Conservation (phyloP, 2,113 vertebrate species). For the Vicugna pacos region DNA sequence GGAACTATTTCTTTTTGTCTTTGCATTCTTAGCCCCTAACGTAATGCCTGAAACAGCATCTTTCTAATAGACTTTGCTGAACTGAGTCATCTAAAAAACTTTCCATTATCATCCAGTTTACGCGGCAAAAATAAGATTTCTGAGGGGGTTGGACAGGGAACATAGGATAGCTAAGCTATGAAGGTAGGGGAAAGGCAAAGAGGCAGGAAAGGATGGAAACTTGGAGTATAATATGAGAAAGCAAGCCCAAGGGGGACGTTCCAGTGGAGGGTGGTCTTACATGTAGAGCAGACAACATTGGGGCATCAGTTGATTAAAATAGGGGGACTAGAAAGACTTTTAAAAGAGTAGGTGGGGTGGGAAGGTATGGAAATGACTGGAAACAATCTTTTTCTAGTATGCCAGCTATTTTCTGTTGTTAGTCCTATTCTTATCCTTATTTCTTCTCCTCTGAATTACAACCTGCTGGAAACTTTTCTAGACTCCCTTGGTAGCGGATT, state of each 20-base stretch:
- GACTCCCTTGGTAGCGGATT: not conserved
- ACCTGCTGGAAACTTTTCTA: not conserved
- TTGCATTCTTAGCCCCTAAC: slow-evolving; percentile 22
- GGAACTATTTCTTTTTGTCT: slow-evolving; percentile 46
- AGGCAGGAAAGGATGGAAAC: not conserved
- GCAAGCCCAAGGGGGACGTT: not conserved
- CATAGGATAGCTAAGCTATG: not conserved
- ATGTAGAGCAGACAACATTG: not conserved
- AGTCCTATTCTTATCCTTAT: not conserved
- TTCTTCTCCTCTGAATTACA: not conserved
- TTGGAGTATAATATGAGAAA: not conserved
- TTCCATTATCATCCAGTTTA: not conserved
- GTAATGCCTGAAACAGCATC: slow-evolving; percentile 42
- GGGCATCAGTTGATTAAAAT: not conserved
- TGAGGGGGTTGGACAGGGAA: not conserved
- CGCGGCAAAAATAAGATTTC: slow-evolving; percentile 18
- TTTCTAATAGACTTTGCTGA: slow-evolving; percentile 40
- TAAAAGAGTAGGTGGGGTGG: not conserved
- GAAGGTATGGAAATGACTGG: not conserved
- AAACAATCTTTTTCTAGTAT: not conserved
- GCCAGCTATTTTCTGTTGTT: not conserved
- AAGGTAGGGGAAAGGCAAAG: not conserved
- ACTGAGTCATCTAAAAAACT: slow-evolving; percentile 48
- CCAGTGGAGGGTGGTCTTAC: not conserved
- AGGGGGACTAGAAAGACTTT: not conserved